phyloP scores from a whole-genome alignment of 2,113 vertebrate genomes.

The Tetrao urogallus region DNA sequence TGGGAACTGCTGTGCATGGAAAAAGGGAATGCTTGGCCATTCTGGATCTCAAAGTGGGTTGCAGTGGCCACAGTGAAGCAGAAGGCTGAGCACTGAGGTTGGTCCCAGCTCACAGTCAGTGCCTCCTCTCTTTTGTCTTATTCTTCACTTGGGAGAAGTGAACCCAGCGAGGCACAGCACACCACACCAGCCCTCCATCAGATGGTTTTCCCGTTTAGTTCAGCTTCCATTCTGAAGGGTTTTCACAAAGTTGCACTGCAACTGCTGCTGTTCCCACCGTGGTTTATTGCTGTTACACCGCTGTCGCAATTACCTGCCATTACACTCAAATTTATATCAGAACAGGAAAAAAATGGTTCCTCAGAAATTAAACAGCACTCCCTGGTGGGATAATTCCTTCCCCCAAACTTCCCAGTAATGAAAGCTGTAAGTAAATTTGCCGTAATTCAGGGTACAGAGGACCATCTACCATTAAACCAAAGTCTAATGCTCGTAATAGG shows the following conservation, averaged over 20 bases:
- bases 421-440: slow-evolving; percentile 52
- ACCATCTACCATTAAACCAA: slow-evolving; percentile 27
- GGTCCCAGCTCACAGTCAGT: neutral
- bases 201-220: slow-evolving; percentile 6
- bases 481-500: neutral
- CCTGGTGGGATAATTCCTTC: slow-evolving; percentile 63
- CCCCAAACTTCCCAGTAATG: slow-evolving; percentile 45
- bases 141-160: neutral
- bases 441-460: slow-evolving; percentile 43
- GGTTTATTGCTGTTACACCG: slow-evolving; percentile 34
- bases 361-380: slow-evolving; percentile 69
- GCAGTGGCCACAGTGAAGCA: neutral
- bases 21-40: neutral
- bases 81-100: neutral
- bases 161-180: neutral
- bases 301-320: slow-evolving; percentile 48
- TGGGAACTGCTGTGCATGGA: neutral
- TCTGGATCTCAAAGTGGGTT: neutral
- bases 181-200: neutral
- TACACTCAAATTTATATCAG: slow-evolving; percentile 61
- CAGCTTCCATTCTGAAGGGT: slow-evolving; percentile 13
- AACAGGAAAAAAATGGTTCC: slow-evolving; percentile 55
- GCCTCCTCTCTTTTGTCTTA: neutral
- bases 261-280: slow-evolving; percentile 2
- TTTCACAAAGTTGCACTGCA: neutral